A percentile compares a stretch with the other conserved stretches of the same genome.
phyloP scores from a whole-genome alignment of 2,888 invertebrate genomes.

The Sicus ferrugineus region DNA sequence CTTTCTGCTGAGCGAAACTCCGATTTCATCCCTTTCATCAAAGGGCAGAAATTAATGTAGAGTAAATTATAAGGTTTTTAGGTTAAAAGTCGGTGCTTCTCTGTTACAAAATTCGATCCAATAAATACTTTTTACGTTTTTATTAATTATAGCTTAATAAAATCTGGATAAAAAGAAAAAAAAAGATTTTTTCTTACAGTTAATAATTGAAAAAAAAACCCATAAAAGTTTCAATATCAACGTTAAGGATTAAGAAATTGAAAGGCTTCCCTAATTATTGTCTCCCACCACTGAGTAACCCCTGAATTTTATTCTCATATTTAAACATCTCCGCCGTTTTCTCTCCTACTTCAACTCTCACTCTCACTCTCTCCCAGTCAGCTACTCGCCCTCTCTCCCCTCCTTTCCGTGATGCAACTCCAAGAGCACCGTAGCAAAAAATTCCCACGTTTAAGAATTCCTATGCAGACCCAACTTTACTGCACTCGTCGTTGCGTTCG shows the following conservation, averaged over 20 bases:
- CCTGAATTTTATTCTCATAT: not conserved
- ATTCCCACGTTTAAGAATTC: conserved; percentile 31
- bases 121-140: too few species aligned
- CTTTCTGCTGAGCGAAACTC: not conserved
- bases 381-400: too few species aligned
- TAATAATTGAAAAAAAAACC: not conserved
- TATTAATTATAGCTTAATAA: too few species aligned
- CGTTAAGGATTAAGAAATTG: too few species aligned
- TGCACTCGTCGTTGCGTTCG: conserved; percentile 12
- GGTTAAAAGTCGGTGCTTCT: too few species aligned
- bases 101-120: too few species aligned
- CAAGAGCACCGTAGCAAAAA: conserved; percentile 7
- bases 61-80: too few species aligned
- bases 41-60: too few species aligned
- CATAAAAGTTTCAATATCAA: not conserved
- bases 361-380: too few species aligned
- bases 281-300: not conserved
- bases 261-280: conserved; percentile 15
- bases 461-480: conserved; percentile 1
- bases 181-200: not conserved
- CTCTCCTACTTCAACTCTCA: not conserved
- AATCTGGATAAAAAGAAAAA: too few species aligned
- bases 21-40: too few species aligned
- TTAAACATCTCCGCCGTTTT: not conserved
- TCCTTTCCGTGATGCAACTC: too few species aligned